Conservation (phyloP, 2,113 vertebrate species). For the Tinamus guttatus region DNA sequence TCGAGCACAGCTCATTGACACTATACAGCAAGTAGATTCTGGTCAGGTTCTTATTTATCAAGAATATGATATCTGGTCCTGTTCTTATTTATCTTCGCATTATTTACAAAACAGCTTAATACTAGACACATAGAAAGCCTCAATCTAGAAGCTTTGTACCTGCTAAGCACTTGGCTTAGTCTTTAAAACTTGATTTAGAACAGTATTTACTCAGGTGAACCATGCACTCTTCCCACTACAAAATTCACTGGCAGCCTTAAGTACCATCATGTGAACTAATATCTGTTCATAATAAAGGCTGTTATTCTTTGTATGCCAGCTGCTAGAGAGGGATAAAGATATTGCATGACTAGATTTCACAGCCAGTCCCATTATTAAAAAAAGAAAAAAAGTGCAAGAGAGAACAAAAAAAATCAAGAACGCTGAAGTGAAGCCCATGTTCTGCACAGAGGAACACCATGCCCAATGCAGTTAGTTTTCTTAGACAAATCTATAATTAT, state of each 20-base stretch:
- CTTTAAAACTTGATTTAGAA: background rate
- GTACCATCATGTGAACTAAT: background rate
- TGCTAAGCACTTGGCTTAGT: background rate
- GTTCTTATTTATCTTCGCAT: background rate
- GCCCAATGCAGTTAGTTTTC: background rate
- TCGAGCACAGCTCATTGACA: background rate
- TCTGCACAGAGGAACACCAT: background rate
- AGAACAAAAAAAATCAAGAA: background rate
- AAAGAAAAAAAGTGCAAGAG: background rate
- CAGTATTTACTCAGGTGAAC: background rate
- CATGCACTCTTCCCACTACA: background rate
- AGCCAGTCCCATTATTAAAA: background rate
- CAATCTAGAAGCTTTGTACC: background rate
- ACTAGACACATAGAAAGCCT: background rate
- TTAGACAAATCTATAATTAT: background rate
- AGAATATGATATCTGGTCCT: too few species aligned
- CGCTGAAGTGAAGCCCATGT: background rate
- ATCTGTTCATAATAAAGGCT: background rate
- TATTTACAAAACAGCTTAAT: background rate
- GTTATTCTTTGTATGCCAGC: background rate
- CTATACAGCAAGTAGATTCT: fast-evolving
- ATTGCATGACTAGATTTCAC: background rate
- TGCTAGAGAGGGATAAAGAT: background rate
- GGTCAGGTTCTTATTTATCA: too few species aligned
- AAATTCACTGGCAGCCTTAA: background rate